Conservation (phyloP, 1,140 invertebrate genomes). For the Kradibia gibbosae region DNA sequence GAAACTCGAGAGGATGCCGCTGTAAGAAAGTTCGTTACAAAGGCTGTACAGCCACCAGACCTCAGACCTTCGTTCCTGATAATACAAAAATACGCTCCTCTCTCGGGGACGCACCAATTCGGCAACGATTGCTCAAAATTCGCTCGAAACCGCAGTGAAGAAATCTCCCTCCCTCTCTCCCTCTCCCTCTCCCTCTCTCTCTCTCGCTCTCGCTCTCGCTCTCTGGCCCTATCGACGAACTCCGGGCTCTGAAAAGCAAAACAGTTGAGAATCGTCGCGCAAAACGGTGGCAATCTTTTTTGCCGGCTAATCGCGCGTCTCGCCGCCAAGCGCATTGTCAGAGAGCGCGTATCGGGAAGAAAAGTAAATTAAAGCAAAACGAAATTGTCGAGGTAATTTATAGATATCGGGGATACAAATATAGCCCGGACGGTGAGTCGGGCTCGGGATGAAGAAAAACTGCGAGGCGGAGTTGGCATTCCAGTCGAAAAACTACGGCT, state of each 20-base stretch:
- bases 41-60: not conserved
- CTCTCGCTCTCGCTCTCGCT: no score
- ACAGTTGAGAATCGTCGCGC: no score
- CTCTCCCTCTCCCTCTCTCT: no score
- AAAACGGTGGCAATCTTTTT: no score
- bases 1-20: conserved; percentile 19
- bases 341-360: not conserved
- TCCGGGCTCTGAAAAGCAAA: no score
- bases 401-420: not conserved
- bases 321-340: no score
- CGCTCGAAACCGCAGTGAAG: no score
- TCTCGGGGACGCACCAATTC: no score
- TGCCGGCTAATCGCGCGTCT: not conserved
- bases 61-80: not conserved
- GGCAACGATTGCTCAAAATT: no score
- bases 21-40: conserved; percentile 25
- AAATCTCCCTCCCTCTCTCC: no score
- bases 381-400: not conserved
- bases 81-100: not conserved
- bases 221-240: no score
- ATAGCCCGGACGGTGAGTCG: not conserved
- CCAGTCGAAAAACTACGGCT: not conserved
- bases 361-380: not conserved
- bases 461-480: not conserved
- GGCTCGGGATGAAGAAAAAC: not conserved